phyloP scores from a whole-genome alignment of 2,888 invertebrate genomes.

The Belgica antarctica region DNA sequence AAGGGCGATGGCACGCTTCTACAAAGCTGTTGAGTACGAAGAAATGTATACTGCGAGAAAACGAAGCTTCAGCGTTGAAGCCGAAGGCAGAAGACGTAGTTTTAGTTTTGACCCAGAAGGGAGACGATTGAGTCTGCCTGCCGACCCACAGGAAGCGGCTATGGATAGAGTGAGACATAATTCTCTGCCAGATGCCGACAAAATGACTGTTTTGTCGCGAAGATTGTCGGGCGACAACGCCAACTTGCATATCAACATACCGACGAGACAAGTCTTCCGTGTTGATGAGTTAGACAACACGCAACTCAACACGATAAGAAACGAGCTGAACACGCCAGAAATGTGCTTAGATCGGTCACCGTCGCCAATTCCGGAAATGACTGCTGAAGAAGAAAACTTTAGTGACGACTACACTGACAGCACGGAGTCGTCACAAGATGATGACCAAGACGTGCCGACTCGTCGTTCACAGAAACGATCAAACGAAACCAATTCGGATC shows the following conservation, averaged over 20 bases:
- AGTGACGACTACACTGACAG: constrained; percentile 66
- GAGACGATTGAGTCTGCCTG: constrained; percentile 48
- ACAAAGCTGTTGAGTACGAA: constrained; percentile 72
- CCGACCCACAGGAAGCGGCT: constrained; percentile 44
- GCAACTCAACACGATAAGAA: constrained; percentile 47
- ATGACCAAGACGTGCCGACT: constrained; percentile 26
- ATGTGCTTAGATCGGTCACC: constrained; percentile 11
- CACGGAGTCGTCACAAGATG: constrained; percentile 58
- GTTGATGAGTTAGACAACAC: constrained; percentile 49
- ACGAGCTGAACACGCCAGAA: constrained; percentile 27
- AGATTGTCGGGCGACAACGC: constrained; percentile 57
- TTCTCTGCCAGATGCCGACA: constrained; percentile 57
- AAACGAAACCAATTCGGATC: constrained; percentile 65
- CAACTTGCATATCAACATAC: constrained; percentile 52
- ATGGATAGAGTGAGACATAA: constrained; percentile 57
- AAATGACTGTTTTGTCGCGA: constrained; percentile 56
- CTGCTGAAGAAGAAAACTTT: constrained; percentile 51
- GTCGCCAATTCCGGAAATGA: neutral
- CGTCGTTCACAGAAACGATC: constrained; percentile 9
- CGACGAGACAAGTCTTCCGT: constrained; percentile 49
- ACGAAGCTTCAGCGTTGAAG: constrained; percentile 48
- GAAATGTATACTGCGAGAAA: constrained; percentile 61
- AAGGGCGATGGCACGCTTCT: constrained; percentile 76
- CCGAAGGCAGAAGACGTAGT: constrained; percentile 44
- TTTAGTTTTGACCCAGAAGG: constrained; percentile 46